Percentiles rank a stretch among this genome's conserved stretches.
phyloP scores from a whole-genome alignment of 1,140 invertebrate species.

The Lucilia cuprina region DNA sequence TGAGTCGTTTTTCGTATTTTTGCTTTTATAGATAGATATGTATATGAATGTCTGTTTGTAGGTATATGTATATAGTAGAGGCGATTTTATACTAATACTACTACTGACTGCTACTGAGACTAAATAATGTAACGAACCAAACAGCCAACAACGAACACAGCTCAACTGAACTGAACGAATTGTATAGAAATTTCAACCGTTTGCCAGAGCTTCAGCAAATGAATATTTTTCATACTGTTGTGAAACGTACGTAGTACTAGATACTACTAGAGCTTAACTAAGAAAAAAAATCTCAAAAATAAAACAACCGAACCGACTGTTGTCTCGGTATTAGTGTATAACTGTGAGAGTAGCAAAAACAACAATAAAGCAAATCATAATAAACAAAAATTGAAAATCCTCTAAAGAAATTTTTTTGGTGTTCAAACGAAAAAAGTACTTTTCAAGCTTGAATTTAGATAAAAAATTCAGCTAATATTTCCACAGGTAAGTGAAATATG shows the following conservation, averaged over 20 bases:
- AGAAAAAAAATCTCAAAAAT: neutral
- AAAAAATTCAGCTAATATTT: slow-evolving; percentile 33
- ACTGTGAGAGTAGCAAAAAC: neutral
- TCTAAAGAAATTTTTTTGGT: slow-evolving; percentile 11
- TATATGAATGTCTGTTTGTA: no score
- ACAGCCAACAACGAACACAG: neutral
- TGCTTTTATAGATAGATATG: no score
- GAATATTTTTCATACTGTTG: neutral
- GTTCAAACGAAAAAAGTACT: neutral
- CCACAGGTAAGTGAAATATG: slow-evolving; percentile 39
- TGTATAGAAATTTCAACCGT: neutral
- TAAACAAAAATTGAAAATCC: slow-evolving; percentile 14
- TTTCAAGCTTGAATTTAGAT: slow-evolving; percentile 38
- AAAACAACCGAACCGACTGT: neutral
- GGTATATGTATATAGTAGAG: neutral
- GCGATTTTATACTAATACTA: neutral
- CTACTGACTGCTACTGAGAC: neutral
- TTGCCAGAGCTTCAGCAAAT: neutral
- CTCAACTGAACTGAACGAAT: neutral
- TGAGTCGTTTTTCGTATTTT: no score
- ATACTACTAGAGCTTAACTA: neutral
- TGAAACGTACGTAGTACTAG: neutral
- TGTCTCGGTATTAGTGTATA: no score
- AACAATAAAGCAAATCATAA: slow-evolving; percentile 8
- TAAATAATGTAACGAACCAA: neutral